A percentile compares a stretch with the other conserved stretches of the same genome.
Conservation (phyloP, 2,888 invertebrate genomes). For the Pyralis farinalis region DNA sequence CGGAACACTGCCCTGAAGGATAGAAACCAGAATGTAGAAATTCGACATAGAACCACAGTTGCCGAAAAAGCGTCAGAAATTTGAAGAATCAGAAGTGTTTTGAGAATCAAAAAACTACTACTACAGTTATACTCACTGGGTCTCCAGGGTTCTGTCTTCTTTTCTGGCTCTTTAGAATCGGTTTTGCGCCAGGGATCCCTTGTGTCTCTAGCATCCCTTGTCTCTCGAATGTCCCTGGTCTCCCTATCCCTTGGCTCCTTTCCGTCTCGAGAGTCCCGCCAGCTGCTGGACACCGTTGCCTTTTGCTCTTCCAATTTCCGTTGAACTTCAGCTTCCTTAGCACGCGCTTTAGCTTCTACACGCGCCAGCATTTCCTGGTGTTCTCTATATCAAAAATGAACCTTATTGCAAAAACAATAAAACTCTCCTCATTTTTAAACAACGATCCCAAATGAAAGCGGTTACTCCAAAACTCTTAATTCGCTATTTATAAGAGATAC, state of each 20-base stretch:
- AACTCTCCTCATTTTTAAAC: too few species aligned
- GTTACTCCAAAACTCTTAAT: too few species aligned
- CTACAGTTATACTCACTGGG: slow-evolving; percentile 41
- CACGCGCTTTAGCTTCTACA: slow-evolving; percentile 83
- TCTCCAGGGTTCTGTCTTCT: slow-evolving; percentile 50
- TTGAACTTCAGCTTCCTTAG: slow-evolving; percentile 87
- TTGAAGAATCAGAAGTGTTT: too few species aligned
- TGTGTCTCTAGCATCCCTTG: slow-evolving; percentile 22
- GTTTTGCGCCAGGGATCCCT: slow-evolving; percentile 28
- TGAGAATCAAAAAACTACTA: too few species aligned
- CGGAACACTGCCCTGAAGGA: too few species aligned
- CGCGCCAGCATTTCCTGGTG: slow-evolving; percentile 85
- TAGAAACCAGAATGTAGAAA: too few species aligned
- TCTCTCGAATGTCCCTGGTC: slow-evolving; percentile 1
- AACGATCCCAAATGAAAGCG: too few species aligned
- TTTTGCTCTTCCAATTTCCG: slow-evolving; percentile 77
- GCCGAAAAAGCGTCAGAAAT: too few species aligned
- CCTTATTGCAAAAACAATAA: slow-evolving; percentile 10
- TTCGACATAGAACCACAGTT: too few species aligned
- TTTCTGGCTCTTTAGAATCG: slow-evolving; percentile 37
- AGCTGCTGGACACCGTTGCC: slow-evolving; percentile 42
- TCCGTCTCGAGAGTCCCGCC: slow-evolving; percentile 26
- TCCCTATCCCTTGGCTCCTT: slow-evolving; percentile 19
- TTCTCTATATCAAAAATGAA: slow-evolving; percentile 63
- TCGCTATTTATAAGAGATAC: too few species aligned